Percentiles rank a stretch among this genome's conserved stretches.
phyloP scores from a whole-genome alignment of 2,113 vertebrate genomes.

The Oenanthe oenanthe region DNA sequence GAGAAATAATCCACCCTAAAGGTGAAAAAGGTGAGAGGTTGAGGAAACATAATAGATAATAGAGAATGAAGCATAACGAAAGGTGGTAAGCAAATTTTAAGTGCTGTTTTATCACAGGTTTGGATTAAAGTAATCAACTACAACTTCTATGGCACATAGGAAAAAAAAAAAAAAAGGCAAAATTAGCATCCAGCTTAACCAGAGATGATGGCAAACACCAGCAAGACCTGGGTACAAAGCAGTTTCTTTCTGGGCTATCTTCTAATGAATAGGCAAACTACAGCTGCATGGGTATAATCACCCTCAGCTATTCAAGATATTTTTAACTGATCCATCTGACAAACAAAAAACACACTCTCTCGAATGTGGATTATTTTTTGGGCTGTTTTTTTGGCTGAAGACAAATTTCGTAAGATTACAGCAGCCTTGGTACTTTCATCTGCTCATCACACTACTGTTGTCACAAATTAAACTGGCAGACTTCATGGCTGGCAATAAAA shows the following conservation, averaged over 20 bases:
- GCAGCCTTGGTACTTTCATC: not conserved
- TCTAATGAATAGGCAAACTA: not conserved
- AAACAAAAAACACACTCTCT: not conserved
- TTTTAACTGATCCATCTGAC: not conserved
- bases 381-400: not conserved
- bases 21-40: not conserved
- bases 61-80: not conserved
- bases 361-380: not conserved
- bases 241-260: not conserved
- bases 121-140: not conserved
- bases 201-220: not conserved
- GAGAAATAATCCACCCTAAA: not conserved
- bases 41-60: not conserved
- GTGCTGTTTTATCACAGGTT: not conserved
- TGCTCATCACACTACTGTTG: not conserved
- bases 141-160: accelerated
- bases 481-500: not conserved
- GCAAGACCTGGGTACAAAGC: not conserved
- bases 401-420: not conserved
- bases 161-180: not conserved
- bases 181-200: not conserved
- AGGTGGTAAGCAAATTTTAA: not conserved
- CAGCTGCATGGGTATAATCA: not conserved
- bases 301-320: not conserved
- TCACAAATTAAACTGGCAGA: not conserved